These are phyloP conservation scores for Pseudobourletiella spinata DNA, from an alignment of 1,140 invertebrate genomes.

Conservation along the genomic window DNA sequence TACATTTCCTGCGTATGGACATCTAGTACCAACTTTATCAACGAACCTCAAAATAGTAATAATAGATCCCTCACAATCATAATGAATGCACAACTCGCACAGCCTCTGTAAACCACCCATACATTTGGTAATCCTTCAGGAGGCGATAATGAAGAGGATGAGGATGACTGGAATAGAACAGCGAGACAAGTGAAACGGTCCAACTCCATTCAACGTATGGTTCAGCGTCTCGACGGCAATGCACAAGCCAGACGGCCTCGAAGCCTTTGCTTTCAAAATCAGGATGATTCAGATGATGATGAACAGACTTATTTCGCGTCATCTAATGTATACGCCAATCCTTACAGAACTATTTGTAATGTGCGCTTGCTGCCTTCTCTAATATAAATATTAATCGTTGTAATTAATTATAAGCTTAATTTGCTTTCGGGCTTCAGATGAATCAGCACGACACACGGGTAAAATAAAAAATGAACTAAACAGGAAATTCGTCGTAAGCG, in stretches of 20 bases:
- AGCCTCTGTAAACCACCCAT: no score
- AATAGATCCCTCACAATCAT: no score
- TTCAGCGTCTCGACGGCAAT: constrained; percentile 9
- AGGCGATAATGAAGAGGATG: no score
- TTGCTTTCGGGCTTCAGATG: background rate
- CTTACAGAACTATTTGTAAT: constrained; percentile 12
- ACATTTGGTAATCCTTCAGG: no score
- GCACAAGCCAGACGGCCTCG: background rate
- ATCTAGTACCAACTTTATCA: no score
- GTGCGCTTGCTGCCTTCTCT: constrained; percentile 9
- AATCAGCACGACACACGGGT: no score
- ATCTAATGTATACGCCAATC: constrained; percentile 9
- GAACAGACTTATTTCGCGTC: background rate
- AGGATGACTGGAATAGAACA: no score
- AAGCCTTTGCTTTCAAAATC: background rate
- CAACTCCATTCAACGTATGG: constrained; percentile 13
- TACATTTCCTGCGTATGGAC: no score
- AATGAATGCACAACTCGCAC: no score
- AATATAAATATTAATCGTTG: background rate
- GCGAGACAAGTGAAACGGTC: no score
- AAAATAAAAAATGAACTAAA: background rate
- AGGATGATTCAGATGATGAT: background rate
- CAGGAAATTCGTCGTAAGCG: constrained; percentile 8
- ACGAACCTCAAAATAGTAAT: no score
- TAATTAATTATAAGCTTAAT: background rate